These are phyloP conservation scores for Tetramorium bicarinatum DNA, from an alignment of 2,888 invertebrate species.

Conservation along the genomic window DNA sequence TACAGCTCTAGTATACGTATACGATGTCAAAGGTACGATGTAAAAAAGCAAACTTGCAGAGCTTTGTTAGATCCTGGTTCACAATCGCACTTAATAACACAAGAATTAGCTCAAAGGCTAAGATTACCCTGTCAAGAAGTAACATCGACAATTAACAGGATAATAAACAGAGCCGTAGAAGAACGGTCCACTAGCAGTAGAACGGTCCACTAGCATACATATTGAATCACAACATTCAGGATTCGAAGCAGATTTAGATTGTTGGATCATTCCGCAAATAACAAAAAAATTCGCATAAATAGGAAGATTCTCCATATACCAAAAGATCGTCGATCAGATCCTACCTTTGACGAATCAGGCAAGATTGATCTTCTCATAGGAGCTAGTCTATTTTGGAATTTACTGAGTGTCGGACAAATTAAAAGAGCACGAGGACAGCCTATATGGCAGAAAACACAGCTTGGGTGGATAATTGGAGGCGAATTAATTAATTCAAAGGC, in stretches of 20 bases:
- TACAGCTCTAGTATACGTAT: not conserved
- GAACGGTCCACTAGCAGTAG: too few relatives aligned
- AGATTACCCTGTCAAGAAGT: too few relatives aligned
- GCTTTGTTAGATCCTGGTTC: not conserved
- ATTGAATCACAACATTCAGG: not conserved
- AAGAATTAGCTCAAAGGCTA: not conserved
- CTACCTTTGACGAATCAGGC: not conserved
- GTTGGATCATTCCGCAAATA: not conserved
- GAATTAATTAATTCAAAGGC: too few relatives aligned
- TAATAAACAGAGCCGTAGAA: too few relatives aligned
- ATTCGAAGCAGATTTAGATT: not conserved
- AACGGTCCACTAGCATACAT: too few relatives aligned
- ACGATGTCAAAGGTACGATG: too few relatives aligned
- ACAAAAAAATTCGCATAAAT: not conserved
- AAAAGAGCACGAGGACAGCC: too few relatives aligned
- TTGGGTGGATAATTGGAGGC: too few relatives aligned
- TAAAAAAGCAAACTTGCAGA: not conserved
- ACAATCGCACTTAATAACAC: not conserved
- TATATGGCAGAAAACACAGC: too few relatives aligned
- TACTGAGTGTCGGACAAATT: too few relatives aligned
- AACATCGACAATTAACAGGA: too few relatives aligned
- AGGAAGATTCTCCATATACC: not conserved
- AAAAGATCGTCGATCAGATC: not conserved
- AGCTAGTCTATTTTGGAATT: too few relatives aligned
- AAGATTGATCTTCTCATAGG: not conserved